Base-by-base conservation (phyloP, 2,888 invertebrate genomes). In the Microplitis deprimator region DNA sequence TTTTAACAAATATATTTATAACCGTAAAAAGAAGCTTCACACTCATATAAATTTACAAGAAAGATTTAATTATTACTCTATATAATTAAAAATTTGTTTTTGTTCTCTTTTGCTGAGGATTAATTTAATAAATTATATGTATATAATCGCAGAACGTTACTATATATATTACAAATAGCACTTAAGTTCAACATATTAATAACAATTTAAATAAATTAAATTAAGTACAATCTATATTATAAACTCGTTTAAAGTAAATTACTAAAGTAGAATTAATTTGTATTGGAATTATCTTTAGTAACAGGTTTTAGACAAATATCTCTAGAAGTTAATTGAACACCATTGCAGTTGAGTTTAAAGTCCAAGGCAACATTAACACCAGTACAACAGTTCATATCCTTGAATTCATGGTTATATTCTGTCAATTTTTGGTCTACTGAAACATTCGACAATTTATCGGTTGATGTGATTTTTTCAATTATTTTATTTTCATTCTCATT, bases 271-370 rank as follows among this genome's bases (percentile, higher is more conserved):
- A 61, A 64, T 59, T 60, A 73, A 73, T 73, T 62, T 72, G 62
- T 29, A n/a, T 29, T 71, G 29, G 20, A 16, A 17, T 50, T 73
- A 50, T 16, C 68, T 69, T 73, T 75, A 39, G 78, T 77, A 73
- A 75, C 77, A 8, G 83, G 79, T 79, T 80, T 85, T 59, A 85
- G 78, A 68, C 75, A 84, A 68, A 84, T 80, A 75, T 87, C 85
- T n/a, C 89, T 84, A 13, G 86, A 85, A 29, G 85, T 85, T 79
- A 89, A 83, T 80, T 85, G 86, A 72, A 89, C 81, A 81, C 87
- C 85, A 80, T 81, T 86, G 81, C 88, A 89, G 80, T 87, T 87
- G 77, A 88, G 82, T 38, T 86, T 86, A 74, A 89, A 87, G 77
- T 89, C 87, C 62, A 89, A 84, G 61, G 87, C 85, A 67, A 85